phyloP scores from a whole-genome alignment of 2,888 invertebrate genomes.

The Ceratothoa steindachneri region DNA sequence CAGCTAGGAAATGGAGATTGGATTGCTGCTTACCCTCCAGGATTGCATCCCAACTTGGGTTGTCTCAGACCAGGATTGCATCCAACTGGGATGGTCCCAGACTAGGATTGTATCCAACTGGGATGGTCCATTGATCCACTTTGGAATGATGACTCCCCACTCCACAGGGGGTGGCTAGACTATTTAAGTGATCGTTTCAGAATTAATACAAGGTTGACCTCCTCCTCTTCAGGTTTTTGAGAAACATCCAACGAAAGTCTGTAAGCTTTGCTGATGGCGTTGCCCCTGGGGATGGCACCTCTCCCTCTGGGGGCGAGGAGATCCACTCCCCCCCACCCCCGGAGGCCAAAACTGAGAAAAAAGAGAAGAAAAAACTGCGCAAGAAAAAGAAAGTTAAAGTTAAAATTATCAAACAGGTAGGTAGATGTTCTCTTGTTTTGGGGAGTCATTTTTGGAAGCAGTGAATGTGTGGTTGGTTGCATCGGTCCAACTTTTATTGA shows the following conservation, averaged over 20 bases:
- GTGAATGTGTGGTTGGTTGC: neutral
- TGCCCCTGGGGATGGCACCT: slow-evolving; percentile 52
- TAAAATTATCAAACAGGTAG: slow-evolving; percentile 36
- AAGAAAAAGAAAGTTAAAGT: slow-evolving; percentile 43
- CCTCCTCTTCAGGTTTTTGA: slow-evolving; percentile 21
- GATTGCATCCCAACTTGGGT: too few species aligned
- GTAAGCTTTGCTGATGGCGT: slow-evolving; percentile 45
- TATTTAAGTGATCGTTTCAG: too few species aligned
- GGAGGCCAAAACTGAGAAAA: slow-evolving; percentile 22
- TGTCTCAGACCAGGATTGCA: too few species aligned
- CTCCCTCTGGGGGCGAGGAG: slow-evolving; percentile 57
- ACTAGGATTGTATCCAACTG: too few species aligned
- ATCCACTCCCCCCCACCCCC: slow-evolving; percentile 62
- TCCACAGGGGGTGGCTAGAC: too few species aligned
- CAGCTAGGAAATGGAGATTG: too few species aligned
- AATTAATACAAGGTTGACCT: too few species aligned
- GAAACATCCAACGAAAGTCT: slow-evolving; percentile 30
- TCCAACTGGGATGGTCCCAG: too few species aligned
- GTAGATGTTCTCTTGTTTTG: neutral
- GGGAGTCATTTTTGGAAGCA: neutral
- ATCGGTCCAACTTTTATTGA: too few species aligned
- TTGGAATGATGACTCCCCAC: too few species aligned
- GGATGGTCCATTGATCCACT: too few species aligned
- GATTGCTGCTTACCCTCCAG: too few species aligned
- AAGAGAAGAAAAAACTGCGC: slow-evolving; percentile 32